A percentile compares a stretch with the other conserved stretches of the same genome.
These are phyloP conservation scores for Chloromyia formosa DNA, from an alignment of 2,888 invertebrate genomes.

Conservation along the genomic window DNA sequence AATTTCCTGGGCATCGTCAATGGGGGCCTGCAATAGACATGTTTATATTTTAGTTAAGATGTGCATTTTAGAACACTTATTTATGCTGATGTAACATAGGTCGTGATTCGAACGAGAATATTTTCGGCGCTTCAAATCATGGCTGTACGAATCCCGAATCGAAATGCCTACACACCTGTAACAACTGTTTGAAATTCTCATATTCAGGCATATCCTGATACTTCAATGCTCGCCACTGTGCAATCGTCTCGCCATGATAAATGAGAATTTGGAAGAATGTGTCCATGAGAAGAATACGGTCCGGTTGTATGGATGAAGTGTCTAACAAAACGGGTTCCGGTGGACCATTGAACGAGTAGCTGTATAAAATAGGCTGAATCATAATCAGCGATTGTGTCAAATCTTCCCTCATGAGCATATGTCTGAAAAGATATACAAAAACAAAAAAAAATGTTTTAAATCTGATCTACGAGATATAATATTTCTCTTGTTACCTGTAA, in stretches of 20 bases:
- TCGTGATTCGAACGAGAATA: too few species aligned
- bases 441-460: not conserved
- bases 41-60: too few species aligned
- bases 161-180: slow-evolving; percentile 66
- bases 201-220: slow-evolving; percentile 98
- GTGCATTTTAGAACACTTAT: too few species aligned
- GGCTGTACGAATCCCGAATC: too few species aligned
- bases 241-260: slow-evolving; percentile 99
- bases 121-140: too few species aligned
- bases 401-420: slow-evolving; percentile 97
- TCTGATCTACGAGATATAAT: not conserved
- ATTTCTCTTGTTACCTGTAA: slow-evolving; percentile 73
- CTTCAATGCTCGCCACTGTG: slow-evolving; percentile 93
- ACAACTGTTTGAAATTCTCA: slow-evolving; percentile 94
- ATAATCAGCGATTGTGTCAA: slow-evolving; percentile 97
- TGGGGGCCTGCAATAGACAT: slow-evolving; percentile 78
- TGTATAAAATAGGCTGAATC: slow-evolving; percentile 99
- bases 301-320: slow-evolving; percentile 96
- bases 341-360: slow-evolving; percentile 97
- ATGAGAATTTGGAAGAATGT: slow-evolving; percentile 99
- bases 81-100: too few species aligned
- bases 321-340: slow-evolving; percentile 97
- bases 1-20: slow-evolving; percentile 97
- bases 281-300: slow-evolving; percentile 98
- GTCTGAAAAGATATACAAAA: slow-evolving; percentile 67